phyloP scores from a whole-genome alignment of 2,888 invertebrate species.

The Xestia ashworthii region DNA sequence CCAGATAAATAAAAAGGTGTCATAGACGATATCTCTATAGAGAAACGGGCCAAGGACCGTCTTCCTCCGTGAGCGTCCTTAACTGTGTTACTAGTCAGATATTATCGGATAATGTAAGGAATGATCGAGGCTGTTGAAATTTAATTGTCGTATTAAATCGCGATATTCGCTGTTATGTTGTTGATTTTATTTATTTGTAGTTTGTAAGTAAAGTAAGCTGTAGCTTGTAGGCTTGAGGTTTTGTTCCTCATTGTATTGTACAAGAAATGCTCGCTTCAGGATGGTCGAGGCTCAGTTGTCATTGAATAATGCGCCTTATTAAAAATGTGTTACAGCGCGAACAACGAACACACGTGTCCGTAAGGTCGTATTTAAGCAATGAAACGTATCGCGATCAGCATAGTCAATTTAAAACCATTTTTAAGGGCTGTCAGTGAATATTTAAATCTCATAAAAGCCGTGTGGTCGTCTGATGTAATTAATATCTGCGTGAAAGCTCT shows the following conservation, averaged over 20 bases:
- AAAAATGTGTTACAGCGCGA: neutral
- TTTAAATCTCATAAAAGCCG: neutral
- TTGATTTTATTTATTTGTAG: slow-evolving; percentile 68
- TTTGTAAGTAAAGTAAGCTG: slow-evolving; percentile 51
- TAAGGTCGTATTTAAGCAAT: neutral
- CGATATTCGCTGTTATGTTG: slow-evolving; percentile 62
- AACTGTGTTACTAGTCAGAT: slow-evolving; percentile 69
- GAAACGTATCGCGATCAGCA: neutral
- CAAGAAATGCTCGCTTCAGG: slow-evolving; percentile 17
- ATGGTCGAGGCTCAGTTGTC: neutral
- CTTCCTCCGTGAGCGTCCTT: slow-evolving; percentile 20
- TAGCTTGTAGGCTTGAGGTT: slow-evolving; percentile 52
- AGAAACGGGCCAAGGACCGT: neutral
- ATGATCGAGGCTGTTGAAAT: slow-evolving; percentile 69
- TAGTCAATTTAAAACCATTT: neutral
- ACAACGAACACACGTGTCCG: neutral
- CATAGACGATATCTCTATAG: neutral
- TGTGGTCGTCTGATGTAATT: neutral
- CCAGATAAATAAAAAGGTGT: neutral
- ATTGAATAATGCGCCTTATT: slow-evolving; percentile 27
- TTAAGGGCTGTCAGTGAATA: neutral
- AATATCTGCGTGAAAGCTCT: neutral
- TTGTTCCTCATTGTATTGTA: slow-evolving; percentile 39
- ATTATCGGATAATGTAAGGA: slow-evolving; percentile 58
- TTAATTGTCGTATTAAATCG: slow-evolving; percentile 59